These are phyloP conservation scores for Scaptomyza pallida DNA, from an alignment of 1,140 invertebrate species.

Conservation along the genomic window DNA sequence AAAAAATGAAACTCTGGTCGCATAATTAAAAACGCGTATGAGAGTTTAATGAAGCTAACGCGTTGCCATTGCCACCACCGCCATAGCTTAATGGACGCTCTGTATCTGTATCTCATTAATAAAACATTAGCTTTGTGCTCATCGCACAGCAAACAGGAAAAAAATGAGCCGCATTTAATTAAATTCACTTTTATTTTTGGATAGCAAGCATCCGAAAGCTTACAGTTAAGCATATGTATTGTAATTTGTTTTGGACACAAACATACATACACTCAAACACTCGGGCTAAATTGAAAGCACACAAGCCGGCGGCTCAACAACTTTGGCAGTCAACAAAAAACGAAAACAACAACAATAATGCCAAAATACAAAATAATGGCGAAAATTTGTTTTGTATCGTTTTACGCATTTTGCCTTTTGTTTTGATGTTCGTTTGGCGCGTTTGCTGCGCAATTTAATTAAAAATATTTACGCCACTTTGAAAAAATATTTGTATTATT, in stretches of 20 bases:
- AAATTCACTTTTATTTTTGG: conserved; percentile 35
- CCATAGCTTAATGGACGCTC: neutral
- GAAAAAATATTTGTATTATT: conserved; percentile 41
- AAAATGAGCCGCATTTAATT: conserved; percentile 32
- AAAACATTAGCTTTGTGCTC: conserved; percentile 24
- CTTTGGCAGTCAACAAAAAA: conserved; percentile 34
- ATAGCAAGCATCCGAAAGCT: neutral
- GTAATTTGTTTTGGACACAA: conserved; percentile 43
- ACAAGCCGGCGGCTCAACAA: conserved; percentile 50
- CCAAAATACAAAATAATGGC: conserved; percentile 25
- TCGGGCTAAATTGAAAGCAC: conserved; percentile 63
- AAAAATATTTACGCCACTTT: conserved; percentile 63
- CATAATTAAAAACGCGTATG: neutral
- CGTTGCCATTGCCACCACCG: neutral
- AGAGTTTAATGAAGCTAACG: neutral
- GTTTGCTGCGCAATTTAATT: conserved; percentile 65
- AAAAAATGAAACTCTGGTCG: neutral
- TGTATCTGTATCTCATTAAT: conserved; percentile 26
- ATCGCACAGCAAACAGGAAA: neutral
- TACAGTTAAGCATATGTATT: conserved; percentile 15
- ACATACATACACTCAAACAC: conserved; percentile 26
- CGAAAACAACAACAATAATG: conserved; percentile 15
- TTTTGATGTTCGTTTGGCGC: conserved; percentile 13
- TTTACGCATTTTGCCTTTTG: conserved; percentile 8
- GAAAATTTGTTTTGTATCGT: conserved; percentile 39